Evolutionary conservation across 2,888 invertebrate genomes (phyloP), one percentile per base, ranked within the genome.

Genomic region (Pristionchus japonicus): DNA sequence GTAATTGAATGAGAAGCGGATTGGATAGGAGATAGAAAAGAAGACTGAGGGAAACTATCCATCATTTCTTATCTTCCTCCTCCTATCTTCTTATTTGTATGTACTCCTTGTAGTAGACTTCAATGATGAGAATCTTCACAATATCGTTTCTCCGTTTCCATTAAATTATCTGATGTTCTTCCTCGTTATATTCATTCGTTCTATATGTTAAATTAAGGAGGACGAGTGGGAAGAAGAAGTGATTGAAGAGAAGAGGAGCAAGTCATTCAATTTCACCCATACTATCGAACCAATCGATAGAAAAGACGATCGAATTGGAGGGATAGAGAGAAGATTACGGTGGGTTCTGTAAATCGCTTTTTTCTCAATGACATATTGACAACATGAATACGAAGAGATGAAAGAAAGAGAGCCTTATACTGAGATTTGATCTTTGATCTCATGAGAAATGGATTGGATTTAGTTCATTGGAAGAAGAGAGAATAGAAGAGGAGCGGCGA

Each of bases 201-300:
- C n/a, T 20, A 37, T n/a, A 47, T 57, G n/a, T 7, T n/a, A n/a
- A n/a, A 57, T 83, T 43, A 49, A 85, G 49, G 85, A 85, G 27
- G 85, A 64, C 11, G 85, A 85, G 85, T 85, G 85, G 85, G 85
- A 85, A 64, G 85, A 85, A 34, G 85, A 85, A 64, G 43, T 85
- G 15, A 85, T 85, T 20, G 85, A 85, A 49, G 85, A 85, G 43
- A 85, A 85, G 40, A 85, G 61, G 34, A 64, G 31, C 11, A 61
- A 27, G n/a, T 85, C 85, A 40, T 85, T 85, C 85, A 85, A 61
- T 27, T 49, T 34, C 57, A 52, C 49, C 23, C 49, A 83, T 27
- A 34, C 31, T 15, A 34, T 40, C 83, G 83, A 83, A 13, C 83
- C 83, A n/a, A 49, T 83, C 52, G 70, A 70, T 23, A 70, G 70